A percentile compares a stretch with the other conserved stretches of the same genome.
Conservation (phyloP, 2,797 vertebrate genomes). For the Strix occidentalis region DNA sequence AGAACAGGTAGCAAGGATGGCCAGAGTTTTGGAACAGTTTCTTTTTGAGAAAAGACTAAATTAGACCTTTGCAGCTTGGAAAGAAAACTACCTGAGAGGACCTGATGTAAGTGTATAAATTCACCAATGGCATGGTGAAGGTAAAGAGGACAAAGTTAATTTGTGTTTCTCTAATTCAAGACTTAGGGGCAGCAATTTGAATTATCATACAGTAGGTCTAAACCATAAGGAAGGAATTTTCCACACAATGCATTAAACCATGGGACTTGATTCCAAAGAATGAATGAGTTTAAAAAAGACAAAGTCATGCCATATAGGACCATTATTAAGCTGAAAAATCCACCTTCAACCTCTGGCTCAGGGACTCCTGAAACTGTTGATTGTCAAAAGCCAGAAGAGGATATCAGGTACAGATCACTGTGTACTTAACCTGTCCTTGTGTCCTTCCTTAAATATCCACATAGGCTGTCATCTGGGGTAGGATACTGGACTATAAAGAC, state of each 20-base stretch:
- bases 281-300: background rate
- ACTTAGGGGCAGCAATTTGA: background rate
- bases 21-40: background rate
- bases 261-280: background rate
- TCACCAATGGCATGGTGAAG: background rate
- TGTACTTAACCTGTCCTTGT: background rate
- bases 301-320: background rate
- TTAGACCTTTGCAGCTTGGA: background rate
- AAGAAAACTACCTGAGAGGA: background rate
- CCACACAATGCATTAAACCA: background rate
- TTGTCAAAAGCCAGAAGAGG: background rate
- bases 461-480: background rate
- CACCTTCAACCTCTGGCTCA: background rate
- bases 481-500: background rate
- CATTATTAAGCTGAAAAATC: background rate
- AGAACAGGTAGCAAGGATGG: background rate
- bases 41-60: background rate
- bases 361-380: background rate
- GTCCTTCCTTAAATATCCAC: background rate
- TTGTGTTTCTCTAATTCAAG: background rate
- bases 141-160: background rate
- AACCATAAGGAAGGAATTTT: background rate
- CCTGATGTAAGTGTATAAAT: background rate
- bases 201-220: background rate
- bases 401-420: background rate